Conservation (phyloP, 2,113 vertebrate species). For the Trematomus loennbergii region DNA sequence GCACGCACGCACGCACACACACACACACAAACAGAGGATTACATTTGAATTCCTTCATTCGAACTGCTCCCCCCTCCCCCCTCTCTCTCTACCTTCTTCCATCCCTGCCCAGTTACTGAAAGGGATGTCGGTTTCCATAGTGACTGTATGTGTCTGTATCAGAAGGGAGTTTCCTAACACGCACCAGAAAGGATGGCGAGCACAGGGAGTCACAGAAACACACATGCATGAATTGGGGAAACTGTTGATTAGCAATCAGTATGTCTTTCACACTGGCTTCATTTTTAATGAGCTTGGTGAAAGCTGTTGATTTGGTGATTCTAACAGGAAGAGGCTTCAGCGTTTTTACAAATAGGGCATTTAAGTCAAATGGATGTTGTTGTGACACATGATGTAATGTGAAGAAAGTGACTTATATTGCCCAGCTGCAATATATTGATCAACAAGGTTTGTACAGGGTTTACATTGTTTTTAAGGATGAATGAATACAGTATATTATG, state of each 20-base stretch:
- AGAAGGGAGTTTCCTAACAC: slow-evolving; percentile 72
- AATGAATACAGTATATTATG: not conserved
- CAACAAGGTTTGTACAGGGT: not conserved
- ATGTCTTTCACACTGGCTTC: slow-evolving; percentile 42
- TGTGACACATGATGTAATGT: not conserved
- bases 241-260: slow-evolving; percentile 69
- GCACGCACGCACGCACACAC: too few relatives aligned
- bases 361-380: slow-evolving; percentile 26
- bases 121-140: slow-evolving; percentile 75
- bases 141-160: slow-evolving; percentile 59
- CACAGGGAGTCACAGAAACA: slow-evolving; percentile 30
- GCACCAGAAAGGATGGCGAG: slow-evolving; percentile 45
- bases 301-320: slow-evolving; percentile 55
- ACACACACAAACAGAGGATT: slow-evolving; percentile 17
- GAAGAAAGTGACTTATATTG: not conserved
- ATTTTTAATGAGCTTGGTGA: slow-evolving; percentile 42
- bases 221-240: slow-evolving; percentile 11
- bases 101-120: slow-evolving; percentile 28
- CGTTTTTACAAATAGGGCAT: slow-evolving; percentile 22
- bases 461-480: not conserved
- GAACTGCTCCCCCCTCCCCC: slow-evolving; percentile 28
- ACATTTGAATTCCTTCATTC: slow-evolving; percentile 56
- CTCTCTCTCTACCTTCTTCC: not conserved
- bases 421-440: not conserved
- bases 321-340: slow-evolving; percentile 19